Conservation (phyloP, 2,888 invertebrate species). For the Hemicrepidius hirtus region DNA sequence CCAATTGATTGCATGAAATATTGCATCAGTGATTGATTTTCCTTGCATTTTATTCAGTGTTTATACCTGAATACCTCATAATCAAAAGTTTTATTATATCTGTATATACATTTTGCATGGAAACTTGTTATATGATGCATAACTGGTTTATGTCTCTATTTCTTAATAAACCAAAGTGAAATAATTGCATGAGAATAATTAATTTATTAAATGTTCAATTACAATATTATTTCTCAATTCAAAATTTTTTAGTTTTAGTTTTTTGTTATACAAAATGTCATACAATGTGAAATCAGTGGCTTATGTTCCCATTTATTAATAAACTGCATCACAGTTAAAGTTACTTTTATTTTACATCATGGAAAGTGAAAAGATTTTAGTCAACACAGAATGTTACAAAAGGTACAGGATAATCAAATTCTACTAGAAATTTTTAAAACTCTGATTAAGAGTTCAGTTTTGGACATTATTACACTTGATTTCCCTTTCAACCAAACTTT, state of each 20-base stretch:
- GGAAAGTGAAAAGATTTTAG: too few relatives aligned
- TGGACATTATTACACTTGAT: too few relatives aligned
- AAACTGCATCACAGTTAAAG: constrained; percentile 55
- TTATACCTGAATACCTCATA: neutral
- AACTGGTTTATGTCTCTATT: constrained; percentile 1
- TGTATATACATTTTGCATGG: constrained; percentile 1
- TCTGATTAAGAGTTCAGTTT: too few relatives aligned
- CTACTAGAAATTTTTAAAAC: too few relatives aligned
- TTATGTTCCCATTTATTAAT: constrained; percentile 54
- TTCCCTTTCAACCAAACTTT: too few relatives aligned
- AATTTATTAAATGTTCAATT: constrained; percentile 1
- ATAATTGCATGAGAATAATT: constrained; percentile 10
- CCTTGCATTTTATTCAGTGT: neutral
- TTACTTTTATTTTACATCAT: constrained; percentile 31
- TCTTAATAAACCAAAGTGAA: constrained; percentile 17
- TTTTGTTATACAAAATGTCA: constrained; percentile 11
- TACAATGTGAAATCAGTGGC: constrained; percentile 50
- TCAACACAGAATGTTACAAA: too few relatives aligned
- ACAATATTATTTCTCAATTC: too few relatives aligned
- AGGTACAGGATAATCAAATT: too few relatives aligned
- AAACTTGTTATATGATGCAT: constrained; percentile 12
- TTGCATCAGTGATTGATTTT: neutral
- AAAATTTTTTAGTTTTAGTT: constrained; percentile 31
- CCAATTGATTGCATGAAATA: constrained; percentile 12
- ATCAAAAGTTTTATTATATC: neutral